Evolutionary conservation across 2,888 invertebrate species (phyloP).

Genomic region (Cecidostiba fungosa): DNA sequence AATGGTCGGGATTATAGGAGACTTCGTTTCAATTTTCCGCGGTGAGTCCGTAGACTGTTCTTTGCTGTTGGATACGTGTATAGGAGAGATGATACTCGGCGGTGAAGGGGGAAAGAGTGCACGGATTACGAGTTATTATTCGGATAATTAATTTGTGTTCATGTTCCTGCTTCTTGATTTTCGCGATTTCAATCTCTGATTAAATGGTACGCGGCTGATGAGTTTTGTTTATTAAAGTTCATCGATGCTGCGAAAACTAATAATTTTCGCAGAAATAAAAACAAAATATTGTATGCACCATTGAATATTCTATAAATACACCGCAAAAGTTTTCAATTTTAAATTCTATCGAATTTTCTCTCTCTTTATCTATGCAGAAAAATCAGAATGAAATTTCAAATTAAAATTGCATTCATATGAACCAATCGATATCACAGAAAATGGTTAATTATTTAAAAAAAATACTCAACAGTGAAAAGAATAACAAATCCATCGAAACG

Average conservation of each 20-base stretch:
- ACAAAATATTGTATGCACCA: no score
- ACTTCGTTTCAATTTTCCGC: slow-evolving; percentile 31
- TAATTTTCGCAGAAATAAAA: no score
- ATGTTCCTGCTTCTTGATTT: no score
- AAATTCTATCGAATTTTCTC: background rate
- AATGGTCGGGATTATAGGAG: slow-evolving; percentile 36
- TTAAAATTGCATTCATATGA: background rate
- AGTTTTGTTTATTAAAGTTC: background rate
- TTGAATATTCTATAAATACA: no score
- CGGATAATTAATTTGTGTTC: background rate
- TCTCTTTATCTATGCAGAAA: background rate
- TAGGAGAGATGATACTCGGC: background rate
- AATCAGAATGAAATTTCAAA: background rate
- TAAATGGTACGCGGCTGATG: background rate
- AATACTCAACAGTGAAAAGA: background rate
- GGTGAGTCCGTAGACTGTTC: background rate
- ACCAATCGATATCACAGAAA: background rate
- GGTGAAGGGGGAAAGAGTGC: background rate
- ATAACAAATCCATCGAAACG: background rate
- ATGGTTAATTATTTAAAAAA: background rate
- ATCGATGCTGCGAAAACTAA: background rate
- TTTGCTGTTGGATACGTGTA: background rate
- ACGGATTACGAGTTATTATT: background rate
- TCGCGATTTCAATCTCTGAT: no score
- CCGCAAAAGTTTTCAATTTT: background rate